phyloP scores from a whole-genome alignment of 2,888 invertebrate genomes.

The Antitype chi region DNA sequence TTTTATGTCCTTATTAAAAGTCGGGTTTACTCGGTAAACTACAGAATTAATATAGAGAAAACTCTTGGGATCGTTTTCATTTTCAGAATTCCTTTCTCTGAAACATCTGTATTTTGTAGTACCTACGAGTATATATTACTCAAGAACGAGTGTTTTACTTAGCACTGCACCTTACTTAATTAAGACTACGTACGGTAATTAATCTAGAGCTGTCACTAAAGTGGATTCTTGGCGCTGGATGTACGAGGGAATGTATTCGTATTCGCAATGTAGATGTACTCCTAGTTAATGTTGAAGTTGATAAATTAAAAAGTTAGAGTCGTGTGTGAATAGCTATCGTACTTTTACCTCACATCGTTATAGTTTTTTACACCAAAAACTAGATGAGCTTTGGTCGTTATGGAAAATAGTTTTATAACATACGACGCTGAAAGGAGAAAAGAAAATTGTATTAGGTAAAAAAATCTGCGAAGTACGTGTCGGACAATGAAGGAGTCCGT shows the following conservation, averaged over 20 bases:
- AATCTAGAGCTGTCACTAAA: conserved; percentile 49
- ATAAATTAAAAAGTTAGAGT: conserved; percentile 45
- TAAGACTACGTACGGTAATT: conserved; percentile 60
- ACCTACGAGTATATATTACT: conserved; percentile 31
- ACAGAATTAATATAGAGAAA: conserved; percentile 26
- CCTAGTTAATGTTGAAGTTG: conserved; percentile 29
- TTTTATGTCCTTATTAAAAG: conserved; percentile 13
- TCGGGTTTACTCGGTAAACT: conserved; percentile 21
- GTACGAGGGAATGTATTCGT: conserved; percentile 29
- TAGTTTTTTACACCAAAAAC: neutral
- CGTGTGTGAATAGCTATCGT: neutral
- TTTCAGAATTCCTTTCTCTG: conserved; percentile 23
- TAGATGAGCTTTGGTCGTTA: neutral
- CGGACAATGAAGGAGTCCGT: neutral
- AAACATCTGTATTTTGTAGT: conserved; percentile 17
- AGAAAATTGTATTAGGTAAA: neutral
- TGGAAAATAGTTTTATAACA: neutral
- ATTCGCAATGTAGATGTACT: conserved; percentile 23
- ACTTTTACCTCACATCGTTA: neutral
- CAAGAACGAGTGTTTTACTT: conserved; percentile 37
- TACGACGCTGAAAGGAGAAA: neutral
- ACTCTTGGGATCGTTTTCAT: conserved; percentile 9
- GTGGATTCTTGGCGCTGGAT: conserved; percentile 52
- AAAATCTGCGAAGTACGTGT: neutral
- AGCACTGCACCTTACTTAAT: conserved; percentile 56